A percentile compares a stretch with the other conserved stretches of the same genome.
phyloP scores from a whole-genome alignment of 2,888 invertebrate species.

The Cacoxenus indagator region DNA sequence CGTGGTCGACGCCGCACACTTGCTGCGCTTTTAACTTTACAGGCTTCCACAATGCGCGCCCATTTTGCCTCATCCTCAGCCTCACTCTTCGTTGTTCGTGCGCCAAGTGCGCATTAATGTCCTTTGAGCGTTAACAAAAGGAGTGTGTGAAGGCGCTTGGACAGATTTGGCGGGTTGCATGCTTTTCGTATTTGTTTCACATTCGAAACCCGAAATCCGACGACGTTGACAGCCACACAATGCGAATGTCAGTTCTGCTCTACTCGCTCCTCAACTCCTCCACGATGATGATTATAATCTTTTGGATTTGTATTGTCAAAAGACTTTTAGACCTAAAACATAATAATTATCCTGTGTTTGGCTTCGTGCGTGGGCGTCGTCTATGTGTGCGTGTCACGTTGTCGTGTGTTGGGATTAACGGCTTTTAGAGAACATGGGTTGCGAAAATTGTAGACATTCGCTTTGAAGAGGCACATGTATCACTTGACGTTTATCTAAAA shows the following conservation, averaged over 20 bases:
- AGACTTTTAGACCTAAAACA: not conserved
- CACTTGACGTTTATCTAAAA: too few relatives aligned
- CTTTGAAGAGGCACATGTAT: too few relatives aligned
- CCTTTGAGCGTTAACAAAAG: not conserved
- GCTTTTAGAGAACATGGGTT: not conserved
- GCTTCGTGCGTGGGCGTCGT: not conserved
- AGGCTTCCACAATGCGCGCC: not conserved
- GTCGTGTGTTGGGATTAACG: not conserved
- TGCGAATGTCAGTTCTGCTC: too few relatives aligned
- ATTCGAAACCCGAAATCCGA: not conserved
- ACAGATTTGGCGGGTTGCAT: not conserved
- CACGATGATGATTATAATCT: conserved; percentile 1
- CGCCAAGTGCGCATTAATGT: not conserved
- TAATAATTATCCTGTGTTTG: conserved; percentile 10
- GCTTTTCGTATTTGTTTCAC: not conserved
- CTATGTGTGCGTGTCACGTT: not conserved
- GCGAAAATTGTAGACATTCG: not conserved
- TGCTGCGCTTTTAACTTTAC: conserved; percentile 17
- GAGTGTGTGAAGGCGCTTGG: not conserved
- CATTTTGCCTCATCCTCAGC: not conserved
- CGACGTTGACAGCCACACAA: not conserved
- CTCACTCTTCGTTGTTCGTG: not conserved
- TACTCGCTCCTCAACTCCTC: not conserved
- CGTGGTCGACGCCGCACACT: conserved; percentile 18
- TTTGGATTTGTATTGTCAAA: not conserved